Evolutionary conservation across 2,888 invertebrate genomes (phyloP), one percentile per base, ranked within the genome.

Genomic region (Drosophila affinis): DNA sequence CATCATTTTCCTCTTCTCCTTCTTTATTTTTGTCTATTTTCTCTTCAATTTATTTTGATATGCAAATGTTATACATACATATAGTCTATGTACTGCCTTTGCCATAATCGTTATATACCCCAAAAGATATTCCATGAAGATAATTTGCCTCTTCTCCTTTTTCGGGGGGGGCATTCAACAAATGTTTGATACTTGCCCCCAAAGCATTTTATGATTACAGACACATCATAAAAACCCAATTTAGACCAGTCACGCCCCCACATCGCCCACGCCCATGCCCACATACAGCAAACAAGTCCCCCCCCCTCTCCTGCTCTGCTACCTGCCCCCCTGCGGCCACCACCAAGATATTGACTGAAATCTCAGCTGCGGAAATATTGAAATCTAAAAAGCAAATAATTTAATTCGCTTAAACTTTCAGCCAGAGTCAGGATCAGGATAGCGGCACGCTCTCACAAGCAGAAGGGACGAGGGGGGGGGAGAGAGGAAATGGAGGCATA

Each of bases 351-450:
- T 88, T 77, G 81, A 84, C 87, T 78, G 72, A 77, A 86, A 83
- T 88, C 79, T 77, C 78, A 82, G 79, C 87, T 81, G 77, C 84
- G 88, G 79, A 88, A 89, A 89, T 88, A 88, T 89, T 89, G 85
- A 89, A 88, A 88, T 89, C 87, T 89, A 81, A 87, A 85, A 85
- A 85, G 81, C 87, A 88, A 88, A 88, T 89, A 88, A 88, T 88
- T 89, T 88, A 89, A 88, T 87, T 89, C 81, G 79, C 76, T 87
- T 79, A 79, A 83, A 87, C 85, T 83, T 83, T 87, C 75, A 72
- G 62, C 47, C 55, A 49, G 55, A 55, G 59, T 63, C 56, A 52
- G 68, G 63, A 49, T 54, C 49, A 56, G 55, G 51, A 51, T 46
- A 60, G 56, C 48, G 24, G 44, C 17, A 54, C 59, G 57, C 39